These are phyloP conservation scores for Vicugna pacos DNA, from an alignment of 2,113 vertebrate species.

Conservation along the genomic window DNA sequence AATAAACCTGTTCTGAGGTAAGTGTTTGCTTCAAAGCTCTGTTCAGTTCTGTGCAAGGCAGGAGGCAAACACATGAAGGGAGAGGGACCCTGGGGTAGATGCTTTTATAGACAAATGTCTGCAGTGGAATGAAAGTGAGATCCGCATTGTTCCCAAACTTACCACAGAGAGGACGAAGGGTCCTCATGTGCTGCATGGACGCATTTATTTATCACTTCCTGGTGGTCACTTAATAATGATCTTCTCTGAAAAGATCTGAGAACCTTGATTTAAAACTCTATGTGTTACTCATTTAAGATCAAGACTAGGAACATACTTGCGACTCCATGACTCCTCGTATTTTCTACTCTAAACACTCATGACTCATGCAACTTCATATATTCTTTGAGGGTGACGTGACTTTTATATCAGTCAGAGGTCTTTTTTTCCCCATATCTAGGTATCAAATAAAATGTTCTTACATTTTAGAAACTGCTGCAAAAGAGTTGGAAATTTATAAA, in stretches of 20 bases:
- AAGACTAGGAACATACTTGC: not conserved
- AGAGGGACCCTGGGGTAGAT: not conserved
- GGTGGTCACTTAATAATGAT: not conserved
- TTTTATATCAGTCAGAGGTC: not conserved
- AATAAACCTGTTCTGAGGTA: not conserved
- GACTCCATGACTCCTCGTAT: not conserved
- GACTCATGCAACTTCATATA: not conserved
- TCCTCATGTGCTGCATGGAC: not conserved
- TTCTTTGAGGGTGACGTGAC: not conserved
- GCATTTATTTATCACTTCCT: not conserved
- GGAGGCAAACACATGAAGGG: not conserved
- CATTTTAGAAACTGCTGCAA: not conserved
- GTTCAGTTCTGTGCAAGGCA: not conserved
- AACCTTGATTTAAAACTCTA: not conserved
- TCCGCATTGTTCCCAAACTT: not conserved
- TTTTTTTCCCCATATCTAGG: not conserved
- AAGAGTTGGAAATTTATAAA: conserved; percentile 67
- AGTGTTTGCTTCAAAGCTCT: not conserved
- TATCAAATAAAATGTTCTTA: conserved; percentile 22
- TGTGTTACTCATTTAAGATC: not conserved
- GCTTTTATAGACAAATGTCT: not conserved
- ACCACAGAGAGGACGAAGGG: not conserved
- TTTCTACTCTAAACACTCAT: not conserved
- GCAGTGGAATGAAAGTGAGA: not conserved
- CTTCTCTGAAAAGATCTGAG: not conserved